phyloP scores from a whole-genome alignment of 92 coral and sea anemone genomes.

The Plumapathes pennacea region DNA sequence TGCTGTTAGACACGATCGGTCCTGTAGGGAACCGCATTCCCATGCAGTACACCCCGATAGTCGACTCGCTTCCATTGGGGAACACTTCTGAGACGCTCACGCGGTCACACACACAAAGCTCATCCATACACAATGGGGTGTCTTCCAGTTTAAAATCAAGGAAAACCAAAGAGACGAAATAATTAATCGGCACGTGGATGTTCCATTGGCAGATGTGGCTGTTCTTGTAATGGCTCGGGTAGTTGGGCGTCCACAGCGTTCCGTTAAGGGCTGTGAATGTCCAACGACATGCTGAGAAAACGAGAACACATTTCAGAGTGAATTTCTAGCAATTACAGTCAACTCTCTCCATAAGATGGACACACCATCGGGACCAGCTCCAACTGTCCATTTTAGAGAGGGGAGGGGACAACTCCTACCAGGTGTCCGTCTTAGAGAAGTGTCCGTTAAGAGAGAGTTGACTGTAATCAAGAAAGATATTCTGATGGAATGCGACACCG shows the following conservation, averaged over 20 bases:
- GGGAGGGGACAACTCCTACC: no score
- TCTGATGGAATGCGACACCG: no score
- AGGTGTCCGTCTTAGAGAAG: no score
- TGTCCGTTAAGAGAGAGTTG: no score
- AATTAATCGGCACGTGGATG: slow-evolving; percentile 41
- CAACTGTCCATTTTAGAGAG: no score
- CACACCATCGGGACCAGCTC: no score
- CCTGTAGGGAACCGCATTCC: slow-evolving; percentile 18
- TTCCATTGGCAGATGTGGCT: slow-evolving; percentile 49
- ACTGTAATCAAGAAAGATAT: no score
- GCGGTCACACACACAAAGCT: slow-evolving; percentile 35
- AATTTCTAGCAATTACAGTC: no score
- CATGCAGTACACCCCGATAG: slow-evolving; percentile 39
- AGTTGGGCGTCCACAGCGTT: slow-evolving; percentile 36
- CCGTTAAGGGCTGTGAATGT: slow-evolving; percentile 17
- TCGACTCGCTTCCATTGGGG: slow-evolving; percentile 1
- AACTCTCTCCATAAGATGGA: no score
- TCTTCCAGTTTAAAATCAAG: slow-evolving; percentile 26
- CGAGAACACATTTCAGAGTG: background rate
- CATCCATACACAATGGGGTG: slow-evolving; percentile 1
- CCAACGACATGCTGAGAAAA: slow-evolving; percentile 45
- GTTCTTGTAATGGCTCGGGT: slow-evolving; percentile 29
- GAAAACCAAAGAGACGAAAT: slow-evolving; percentile 25
- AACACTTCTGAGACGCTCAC: slow-evolving; percentile 22
- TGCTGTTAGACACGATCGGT: slow-evolving; percentile 16